These are phyloP conservation scores for Platygyra sinensis DNA, from an alignment of 64 coral and sea anemone species.

Conservation along the genomic window DNA sequence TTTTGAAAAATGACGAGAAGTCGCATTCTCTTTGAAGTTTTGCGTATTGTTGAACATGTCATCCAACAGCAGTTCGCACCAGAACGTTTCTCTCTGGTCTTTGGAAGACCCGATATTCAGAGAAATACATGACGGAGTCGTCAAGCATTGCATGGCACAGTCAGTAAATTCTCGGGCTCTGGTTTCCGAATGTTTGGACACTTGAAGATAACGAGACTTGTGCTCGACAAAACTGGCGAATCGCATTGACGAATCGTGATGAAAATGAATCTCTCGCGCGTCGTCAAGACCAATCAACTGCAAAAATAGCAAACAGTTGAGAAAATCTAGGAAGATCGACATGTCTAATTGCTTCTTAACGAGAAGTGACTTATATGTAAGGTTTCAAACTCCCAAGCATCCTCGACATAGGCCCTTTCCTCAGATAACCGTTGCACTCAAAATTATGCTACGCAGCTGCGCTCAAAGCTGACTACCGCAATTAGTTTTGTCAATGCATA, in stretches of 20 bases:
- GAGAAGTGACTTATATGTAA: too few relatives aligned
- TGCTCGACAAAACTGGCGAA: background rate
- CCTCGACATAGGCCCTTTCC: too few relatives aligned
- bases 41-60: background rate
- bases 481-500: too few relatives aligned
- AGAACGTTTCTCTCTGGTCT: background rate
- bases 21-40: background rate
- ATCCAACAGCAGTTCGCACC: background rate
- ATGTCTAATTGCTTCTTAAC: too few relatives aligned
- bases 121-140: background rate
- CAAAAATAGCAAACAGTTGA: background rate
- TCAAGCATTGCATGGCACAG: conserved; percentile 2
- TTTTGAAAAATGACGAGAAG: background rate
- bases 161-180: background rate
- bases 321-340: too few relatives aligned
- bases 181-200: background rate
- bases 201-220: background rate
- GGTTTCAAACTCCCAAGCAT: too few relatives aligned
- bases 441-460: too few relatives aligned
- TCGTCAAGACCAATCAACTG: background rate
- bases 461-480: too few relatives aligned
- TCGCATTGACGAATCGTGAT: background rate
- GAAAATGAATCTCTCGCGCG: background rate
- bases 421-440: too few relatives aligned
- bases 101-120: background rate